A percentile compares a stretch with the other conserved stretches of the same genome.
Evolutionary conservation across 2,888 invertebrate species (phyloP).

Genomic region (Ormyrus pomaceus): DNA sequence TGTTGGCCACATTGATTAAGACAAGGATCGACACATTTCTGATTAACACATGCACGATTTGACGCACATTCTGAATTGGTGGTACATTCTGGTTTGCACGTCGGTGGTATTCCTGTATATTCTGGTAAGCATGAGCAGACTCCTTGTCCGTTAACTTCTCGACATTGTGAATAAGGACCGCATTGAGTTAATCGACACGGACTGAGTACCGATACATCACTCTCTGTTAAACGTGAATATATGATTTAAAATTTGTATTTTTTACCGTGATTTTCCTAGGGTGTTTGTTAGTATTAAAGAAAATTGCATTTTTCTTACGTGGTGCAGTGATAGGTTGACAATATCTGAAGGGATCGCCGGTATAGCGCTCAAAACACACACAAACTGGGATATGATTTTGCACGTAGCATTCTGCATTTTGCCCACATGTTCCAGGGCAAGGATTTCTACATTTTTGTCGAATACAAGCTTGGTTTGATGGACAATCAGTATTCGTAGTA

Average conservation of each 20-base stretch:
- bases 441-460: slow-evolving; percentile 79
- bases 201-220: too few relatives aligned
- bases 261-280: background rate
- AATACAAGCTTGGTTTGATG: slow-evolving; percentile 78
- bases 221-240: too few relatives aligned
- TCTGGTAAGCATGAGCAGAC: slow-evolving; percentile 77
- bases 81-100: slow-evolving; percentile 77
- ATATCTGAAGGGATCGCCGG: slow-evolving; percentile 73
- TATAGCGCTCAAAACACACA: slow-evolving; percentile 74
- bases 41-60: slow-evolving; percentile 78
- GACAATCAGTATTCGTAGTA: slow-evolving; percentile 78
- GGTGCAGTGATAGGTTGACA: slow-evolving; percentile 18
- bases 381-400: slow-evolving; percentile 72
- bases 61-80: slow-evolving; percentile 78
- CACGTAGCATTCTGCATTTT: slow-evolving; percentile 73
- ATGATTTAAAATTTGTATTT: too few relatives aligned
- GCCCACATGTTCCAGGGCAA: slow-evolving; percentile 78
- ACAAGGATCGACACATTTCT: slow-evolving; percentile 78
- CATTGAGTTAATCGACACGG: slow-evolving; percentile 72
- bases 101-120: slow-evolving; percentile 77
- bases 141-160: slow-evolving; percentile 74
- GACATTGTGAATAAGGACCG: slow-evolving; percentile 77
- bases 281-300: background rate
- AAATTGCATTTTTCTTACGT: slow-evolving; percentile 76
- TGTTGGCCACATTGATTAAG: slow-evolving; percentile 78